Evolutionary conservation across 1,140 invertebrate species (phyloP).

Genomic region (Sycobia sp.): DNA sequence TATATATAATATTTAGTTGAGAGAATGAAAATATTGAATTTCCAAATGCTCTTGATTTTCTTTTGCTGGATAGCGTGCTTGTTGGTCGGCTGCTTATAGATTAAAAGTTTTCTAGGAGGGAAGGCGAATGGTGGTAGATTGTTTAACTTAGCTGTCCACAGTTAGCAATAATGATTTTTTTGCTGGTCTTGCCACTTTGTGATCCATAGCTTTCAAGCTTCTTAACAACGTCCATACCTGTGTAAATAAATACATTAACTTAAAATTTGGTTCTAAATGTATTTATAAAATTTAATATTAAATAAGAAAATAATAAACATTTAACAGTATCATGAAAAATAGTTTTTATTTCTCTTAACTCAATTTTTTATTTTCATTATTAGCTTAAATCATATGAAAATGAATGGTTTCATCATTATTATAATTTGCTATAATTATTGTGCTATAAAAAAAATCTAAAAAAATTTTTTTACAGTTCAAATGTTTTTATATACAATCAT

Average conservation of each 20-base stretch:
- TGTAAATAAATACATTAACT: background rate
- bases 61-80: slow-evolving; percentile 3
- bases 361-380: no score
- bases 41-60: slow-evolving; percentile 11
- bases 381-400: no score
- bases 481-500: no score
- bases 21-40: slow-evolving; percentile 16
- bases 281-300: background rate
- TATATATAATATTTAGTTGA: slow-evolving; percentile 6
- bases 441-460: no score
- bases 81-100: background rate
- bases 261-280: no score
- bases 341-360: no score
- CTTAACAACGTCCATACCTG: slow-evolving; percentile 80
- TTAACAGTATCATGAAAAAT: no score
- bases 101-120: slow-evolving; percentile 7
- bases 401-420: no score
- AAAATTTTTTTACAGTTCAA: no score
- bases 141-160: slow-evolving; percentile 73
- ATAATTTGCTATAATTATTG: no score
- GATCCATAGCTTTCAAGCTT: slow-evolving; percentile 81
- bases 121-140: slow-evolving; percentile 8
- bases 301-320: background rate
- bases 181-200: slow-evolving; percentile 81
- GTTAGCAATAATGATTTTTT: slow-evolving; percentile 79